Evolutionary conservation across 1,140 invertebrate species (phyloP).

Genomic region (Heliconius nattereri): DNA sequence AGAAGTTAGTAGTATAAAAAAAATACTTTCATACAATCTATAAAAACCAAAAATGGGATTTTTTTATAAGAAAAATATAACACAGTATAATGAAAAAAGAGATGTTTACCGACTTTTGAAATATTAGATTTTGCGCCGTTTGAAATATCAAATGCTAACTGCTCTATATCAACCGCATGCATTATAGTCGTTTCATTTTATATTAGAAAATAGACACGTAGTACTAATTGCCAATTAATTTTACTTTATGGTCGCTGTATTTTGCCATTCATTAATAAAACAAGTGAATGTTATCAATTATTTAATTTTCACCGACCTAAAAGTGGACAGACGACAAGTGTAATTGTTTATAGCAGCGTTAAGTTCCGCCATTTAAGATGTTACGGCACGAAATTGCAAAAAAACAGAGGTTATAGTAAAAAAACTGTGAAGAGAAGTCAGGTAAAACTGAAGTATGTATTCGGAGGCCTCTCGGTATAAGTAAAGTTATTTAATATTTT

Average conservation of each 20-base stretch:
- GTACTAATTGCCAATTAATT: constrained; percentile 9
- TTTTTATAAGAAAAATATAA: too few species aligned
- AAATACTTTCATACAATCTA: too few species aligned
- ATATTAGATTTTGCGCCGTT: neutral
- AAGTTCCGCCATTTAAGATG: too few species aligned
- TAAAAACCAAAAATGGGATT: too few species aligned
- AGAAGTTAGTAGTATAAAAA: too few species aligned
- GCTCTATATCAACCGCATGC: neutral
- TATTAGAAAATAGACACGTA: neutral
- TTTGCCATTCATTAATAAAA: neutral
- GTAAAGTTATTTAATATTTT: neutral
- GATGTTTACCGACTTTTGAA: too few species aligned
- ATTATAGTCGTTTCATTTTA: neutral
- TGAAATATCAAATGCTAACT: neutral
- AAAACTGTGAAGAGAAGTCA: too few species aligned
- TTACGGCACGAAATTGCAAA: too few species aligned
- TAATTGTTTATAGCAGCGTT: too few species aligned
- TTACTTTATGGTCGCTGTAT: neutral
- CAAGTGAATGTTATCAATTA: neutral
- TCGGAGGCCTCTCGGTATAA: neutral
- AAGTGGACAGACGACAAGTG: neutral
- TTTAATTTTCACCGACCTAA: neutral
- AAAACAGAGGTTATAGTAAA: too few species aligned
- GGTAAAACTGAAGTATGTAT: too few species aligned
- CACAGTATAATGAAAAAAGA: too few species aligned